phyloP scores from a whole-genome alignment of 2,888 invertebrate genomes.

The Torymus auratus region DNA sequence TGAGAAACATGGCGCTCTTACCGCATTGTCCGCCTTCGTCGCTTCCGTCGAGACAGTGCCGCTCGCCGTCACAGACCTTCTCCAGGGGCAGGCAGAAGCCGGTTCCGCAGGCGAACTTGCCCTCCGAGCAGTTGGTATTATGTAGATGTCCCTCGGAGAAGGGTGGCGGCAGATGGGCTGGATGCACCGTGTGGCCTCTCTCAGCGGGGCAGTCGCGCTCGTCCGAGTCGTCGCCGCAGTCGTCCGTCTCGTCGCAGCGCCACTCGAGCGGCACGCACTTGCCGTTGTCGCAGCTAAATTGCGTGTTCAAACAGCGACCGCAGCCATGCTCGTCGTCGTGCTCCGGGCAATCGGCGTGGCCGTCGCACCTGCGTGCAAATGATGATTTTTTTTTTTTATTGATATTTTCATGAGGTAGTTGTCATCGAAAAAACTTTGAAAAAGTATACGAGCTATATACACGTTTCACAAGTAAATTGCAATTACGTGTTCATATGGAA shows the following conservation, averaged over 20 bases:
- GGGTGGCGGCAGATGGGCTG: not conserved
- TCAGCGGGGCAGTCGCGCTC: conserved; percentile 77
- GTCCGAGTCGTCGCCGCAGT: conserved; percentile 87
- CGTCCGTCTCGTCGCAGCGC: conserved; percentile 81
- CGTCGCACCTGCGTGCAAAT: conserved; percentile 79
- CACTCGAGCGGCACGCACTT: conserved; percentile 80
- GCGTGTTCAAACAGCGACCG: conserved; percentile 76
- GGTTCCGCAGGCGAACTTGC: conserved; percentile 78
- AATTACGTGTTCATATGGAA: too few species aligned
- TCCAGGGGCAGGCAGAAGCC: conserved; percentile 83
- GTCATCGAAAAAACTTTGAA: too few species aligned
- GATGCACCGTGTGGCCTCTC: not conserved
- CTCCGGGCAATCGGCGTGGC: conserved; percentile 83
- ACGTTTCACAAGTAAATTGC: too few species aligned
- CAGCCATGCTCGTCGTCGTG: conserved; percentile 85
- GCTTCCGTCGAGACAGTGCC: conserved; percentile 83
- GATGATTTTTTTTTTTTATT: too few species aligned
- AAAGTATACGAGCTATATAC: too few species aligned
- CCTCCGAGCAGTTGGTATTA: conserved; percentile 70
- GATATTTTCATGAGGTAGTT: too few species aligned
- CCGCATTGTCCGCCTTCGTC: conserved; percentile 85
- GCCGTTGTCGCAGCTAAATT: conserved; percentile 80
- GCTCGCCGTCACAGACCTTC: conserved; percentile 81
- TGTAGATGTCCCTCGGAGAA: conserved; percentile 13
- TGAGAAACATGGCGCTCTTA: conserved; percentile 64